A percentile compares a stretch with the other conserved stretches of the same genome.
These are phyloP conservation scores for Protonemura montana DNA, from an alignment of 2,888 invertebrate species.

Conservation along the genomic window DNA sequence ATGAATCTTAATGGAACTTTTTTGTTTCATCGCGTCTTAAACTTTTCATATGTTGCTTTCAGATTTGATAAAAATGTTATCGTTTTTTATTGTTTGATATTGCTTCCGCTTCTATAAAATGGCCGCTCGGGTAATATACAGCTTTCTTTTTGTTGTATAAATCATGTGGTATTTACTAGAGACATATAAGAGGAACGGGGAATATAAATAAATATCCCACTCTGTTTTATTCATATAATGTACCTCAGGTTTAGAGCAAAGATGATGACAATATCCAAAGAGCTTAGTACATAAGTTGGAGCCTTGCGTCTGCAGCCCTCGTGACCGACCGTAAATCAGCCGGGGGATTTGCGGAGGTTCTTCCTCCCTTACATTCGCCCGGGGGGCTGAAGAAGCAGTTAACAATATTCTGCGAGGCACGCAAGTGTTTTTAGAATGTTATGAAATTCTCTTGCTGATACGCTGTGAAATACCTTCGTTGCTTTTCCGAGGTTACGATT, in stretches of 20 bases:
- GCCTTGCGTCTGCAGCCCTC: constrained; percentile 20
- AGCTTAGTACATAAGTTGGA: constrained; percentile 42
- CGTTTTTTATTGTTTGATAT: background rate
- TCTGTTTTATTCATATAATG: constrained; percentile 37
- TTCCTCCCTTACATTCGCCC: background rate
- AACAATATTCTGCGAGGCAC: background rate
- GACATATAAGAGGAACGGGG: background rate
- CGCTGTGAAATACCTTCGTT: background rate
- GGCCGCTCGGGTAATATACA: background rate
- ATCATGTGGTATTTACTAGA: constrained; percentile 32
- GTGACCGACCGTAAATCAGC: constrained; percentile 22
- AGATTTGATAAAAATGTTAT: background rate
- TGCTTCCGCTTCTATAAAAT: background rate
- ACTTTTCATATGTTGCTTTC: background rate
- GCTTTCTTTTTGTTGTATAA: constrained; percentile 1
- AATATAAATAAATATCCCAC: constrained; percentile 24
- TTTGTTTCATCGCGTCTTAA: background rate
- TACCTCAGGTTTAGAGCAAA: constrained; percentile 22
- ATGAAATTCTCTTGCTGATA: background rate
- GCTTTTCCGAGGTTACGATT: background rate
- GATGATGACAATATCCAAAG: constrained; percentile 45
- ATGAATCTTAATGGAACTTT: background rate
- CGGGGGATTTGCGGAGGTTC: constrained; percentile 18
- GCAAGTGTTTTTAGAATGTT: constrained; percentile 12
- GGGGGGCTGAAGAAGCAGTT: constrained; percentile 18